Evolutionary conservation across 2,797 vertebrate genomes (phyloP), one percentile per base, ranked within the genome.

Genomic region (Cryptoprocta ferox): DNA sequence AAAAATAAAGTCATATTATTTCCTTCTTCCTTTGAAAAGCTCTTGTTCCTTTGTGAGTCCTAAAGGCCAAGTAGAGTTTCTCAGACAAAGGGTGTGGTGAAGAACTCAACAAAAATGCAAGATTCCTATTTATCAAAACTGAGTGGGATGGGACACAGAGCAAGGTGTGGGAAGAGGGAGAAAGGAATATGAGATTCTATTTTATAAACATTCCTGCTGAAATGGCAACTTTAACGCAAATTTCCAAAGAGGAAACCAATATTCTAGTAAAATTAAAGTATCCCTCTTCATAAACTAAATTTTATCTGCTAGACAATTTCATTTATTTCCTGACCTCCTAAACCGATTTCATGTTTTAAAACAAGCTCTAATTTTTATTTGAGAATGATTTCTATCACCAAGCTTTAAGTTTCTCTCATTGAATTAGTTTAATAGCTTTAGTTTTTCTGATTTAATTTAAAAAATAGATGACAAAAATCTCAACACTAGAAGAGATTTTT

Each of bases 231-330:
- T 78, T 32, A 70, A 59, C 19, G 14, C 45, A 88, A 37, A 81
- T 73, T 83, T 88, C 50, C 88, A 12, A 48, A 65, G 21, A 91
- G 32, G 13, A 56, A 68, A 88, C 53, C 32, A 66, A n/a, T 63
- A 90, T 97, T 90, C 84, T 39, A 80, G 30, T 59, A 35, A 91
- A 87, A 61, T 90, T 45, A 21, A 75, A 76, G 73, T 59, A 48
- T 50, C 76, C 9, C 42, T 91, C 48, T 92, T 85, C 35, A 42
- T 32, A 32, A 71, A 71, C 39, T 81, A 70, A 92, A 68, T 19
- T 56, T 75, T 83, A 92, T 83, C 45, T 85, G 37, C n/a, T 71
- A 50, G 32, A 73, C 39, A 95, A 79, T 65, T 75, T 89, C 32
- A 26, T 65, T 93, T 71, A 66, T 79, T 24, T 59, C 39, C 71